These are phyloP conservation scores for Amphimallon solstitiale DNA, from an alignment of 2,888 invertebrate species.

Conservation along the genomic window DNA sequence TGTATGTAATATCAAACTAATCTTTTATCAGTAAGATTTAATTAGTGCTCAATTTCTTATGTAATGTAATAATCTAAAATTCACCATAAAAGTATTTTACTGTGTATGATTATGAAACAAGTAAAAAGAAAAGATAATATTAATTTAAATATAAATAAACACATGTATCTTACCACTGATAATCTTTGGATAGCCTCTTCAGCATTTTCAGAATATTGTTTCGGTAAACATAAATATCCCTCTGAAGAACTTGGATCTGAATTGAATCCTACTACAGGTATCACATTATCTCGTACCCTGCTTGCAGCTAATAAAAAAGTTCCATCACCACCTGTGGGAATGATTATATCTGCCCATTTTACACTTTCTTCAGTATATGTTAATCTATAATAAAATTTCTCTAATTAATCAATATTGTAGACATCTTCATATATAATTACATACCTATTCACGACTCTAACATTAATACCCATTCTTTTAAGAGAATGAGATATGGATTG, in stretches of 20 bases:
- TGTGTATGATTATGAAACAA: too few relatives aligned
- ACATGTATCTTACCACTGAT: conserved; percentile 74
- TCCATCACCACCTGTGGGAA: conserved; percentile 95
- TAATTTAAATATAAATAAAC: too few relatives aligned
- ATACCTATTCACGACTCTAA: conserved; percentile 81
- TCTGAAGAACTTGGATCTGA: conserved; percentile 94
- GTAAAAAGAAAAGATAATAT: too few relatives aligned
- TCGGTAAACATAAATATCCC: conserved; percentile 90
- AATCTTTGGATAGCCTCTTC: conserved; percentile 81
- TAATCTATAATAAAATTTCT: conserved; percentile 58
- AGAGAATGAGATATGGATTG: conserved; percentile 71
- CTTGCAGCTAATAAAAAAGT: conserved; percentile 95
- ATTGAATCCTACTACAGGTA: conserved; percentile 97
- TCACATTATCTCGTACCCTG: conserved; percentile 76
- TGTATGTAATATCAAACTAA: too few relatives aligned
- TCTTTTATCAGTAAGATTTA: too few relatives aligned
- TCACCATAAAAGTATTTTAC: too few relatives aligned
- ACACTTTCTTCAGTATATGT: conserved; percentile 75
- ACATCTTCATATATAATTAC: conserved; percentile 28
- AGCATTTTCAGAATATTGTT: conserved; percentile 83
- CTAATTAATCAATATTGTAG: neutral
- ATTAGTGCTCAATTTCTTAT: too few relatives aligned
- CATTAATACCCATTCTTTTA: conserved; percentile 77
- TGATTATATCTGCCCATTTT: conserved; percentile 90
- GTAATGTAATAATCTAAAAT: too few relatives aligned